A percentile compares a stretch with the other conserved stretches of the same genome.
Conservation (phyloP, 2,888 invertebrate species). For the Cephonodes hylas region DNA sequence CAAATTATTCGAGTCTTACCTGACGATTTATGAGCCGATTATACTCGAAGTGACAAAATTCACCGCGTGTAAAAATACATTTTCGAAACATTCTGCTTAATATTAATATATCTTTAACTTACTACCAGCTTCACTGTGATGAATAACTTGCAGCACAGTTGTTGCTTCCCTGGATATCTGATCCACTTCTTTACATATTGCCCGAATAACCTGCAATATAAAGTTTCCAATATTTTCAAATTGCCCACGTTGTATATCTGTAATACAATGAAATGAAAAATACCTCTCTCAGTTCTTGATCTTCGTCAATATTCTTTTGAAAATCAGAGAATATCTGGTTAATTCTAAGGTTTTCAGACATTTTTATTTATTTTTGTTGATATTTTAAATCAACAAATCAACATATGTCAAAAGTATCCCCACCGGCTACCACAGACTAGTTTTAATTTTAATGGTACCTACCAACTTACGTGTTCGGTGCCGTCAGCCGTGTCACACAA, state of each 20-base stretch:
- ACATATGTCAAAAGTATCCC: background rate
- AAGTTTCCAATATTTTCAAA: background rate
- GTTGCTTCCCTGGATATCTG: conserved; percentile 88
- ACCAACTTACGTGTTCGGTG: too few relatives aligned
- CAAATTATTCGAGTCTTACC: too few relatives aligned
- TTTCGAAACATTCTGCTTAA: background rate
- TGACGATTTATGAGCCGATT: too few relatives aligned
- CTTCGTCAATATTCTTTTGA: conserved; percentile 87
- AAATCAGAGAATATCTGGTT: conserved; percentile 81
- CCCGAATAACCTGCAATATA: conserved; percentile 83
- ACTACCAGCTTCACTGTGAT: conserved; percentile 87
- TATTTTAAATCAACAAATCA: background rate
- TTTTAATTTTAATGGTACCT: too few relatives aligned
- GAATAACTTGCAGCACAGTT: conserved; percentile 91
- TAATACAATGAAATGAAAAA: too few relatives aligned
- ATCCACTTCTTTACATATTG: conserved; percentile 87
- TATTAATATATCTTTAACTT: conserved; percentile 48
- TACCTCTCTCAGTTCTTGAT: conserved; percentile 92
- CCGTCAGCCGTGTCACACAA: too few relatives aligned
- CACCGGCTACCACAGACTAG: background rate
- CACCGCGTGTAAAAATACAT: background rate
- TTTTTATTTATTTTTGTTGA: background rate
- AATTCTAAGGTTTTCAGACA: conserved; percentile 17
- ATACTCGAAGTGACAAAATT: too few relatives aligned
- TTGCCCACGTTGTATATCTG: too few relatives aligned